These are phyloP conservation scores for Triplophysa yarkandensis DNA, from an alignment of 2,797 vertebrate genomes.

Conservation along the genomic window DNA sequence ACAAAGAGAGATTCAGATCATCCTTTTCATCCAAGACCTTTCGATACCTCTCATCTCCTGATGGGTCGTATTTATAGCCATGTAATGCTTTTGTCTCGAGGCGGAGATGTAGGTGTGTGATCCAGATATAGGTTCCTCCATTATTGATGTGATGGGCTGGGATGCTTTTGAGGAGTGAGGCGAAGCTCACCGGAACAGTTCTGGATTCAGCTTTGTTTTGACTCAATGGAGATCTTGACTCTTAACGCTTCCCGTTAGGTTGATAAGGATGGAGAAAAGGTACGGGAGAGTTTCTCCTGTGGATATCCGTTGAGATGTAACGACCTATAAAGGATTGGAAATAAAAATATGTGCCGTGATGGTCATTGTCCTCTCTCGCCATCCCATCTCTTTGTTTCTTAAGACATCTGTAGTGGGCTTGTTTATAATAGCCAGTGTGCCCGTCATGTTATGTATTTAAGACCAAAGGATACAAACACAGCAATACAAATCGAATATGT, in stretches of 20 bases:
- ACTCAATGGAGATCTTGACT: not conserved
- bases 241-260: too few species aligned
- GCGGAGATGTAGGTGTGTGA: conserved; percentile 57
- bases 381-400: conserved; percentile 35
- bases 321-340: not conserved
- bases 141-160: conserved; percentile 72
- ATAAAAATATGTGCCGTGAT: not conserved
- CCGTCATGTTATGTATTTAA: not conserved
- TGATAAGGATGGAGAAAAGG: too few species aligned
- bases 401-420: too few species aligned
- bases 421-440: not conserved
- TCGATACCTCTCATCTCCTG: not conserved
- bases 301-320: not conserved
- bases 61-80: conserved; percentile 1
- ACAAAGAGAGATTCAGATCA: conserved; percentile 39
- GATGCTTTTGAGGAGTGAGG: conserved; percentile 53
- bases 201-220: conserved; percentile 39
- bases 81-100: conserved; percentile 52
- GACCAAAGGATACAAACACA: not conserved
- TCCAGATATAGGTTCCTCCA: conserved; percentile 77
- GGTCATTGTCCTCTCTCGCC: not conserved
- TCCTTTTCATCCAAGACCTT: not conserved
- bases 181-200: conserved; percentile 32
- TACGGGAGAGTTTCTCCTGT: too few species aligned
- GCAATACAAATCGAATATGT: not conserved